A percentile compares a stretch with the other conserved stretches of the same genome.
Evolutionary conservation across 2,888 invertebrate species (phyloP).

Genomic region (Dioctria linearis): DNA sequence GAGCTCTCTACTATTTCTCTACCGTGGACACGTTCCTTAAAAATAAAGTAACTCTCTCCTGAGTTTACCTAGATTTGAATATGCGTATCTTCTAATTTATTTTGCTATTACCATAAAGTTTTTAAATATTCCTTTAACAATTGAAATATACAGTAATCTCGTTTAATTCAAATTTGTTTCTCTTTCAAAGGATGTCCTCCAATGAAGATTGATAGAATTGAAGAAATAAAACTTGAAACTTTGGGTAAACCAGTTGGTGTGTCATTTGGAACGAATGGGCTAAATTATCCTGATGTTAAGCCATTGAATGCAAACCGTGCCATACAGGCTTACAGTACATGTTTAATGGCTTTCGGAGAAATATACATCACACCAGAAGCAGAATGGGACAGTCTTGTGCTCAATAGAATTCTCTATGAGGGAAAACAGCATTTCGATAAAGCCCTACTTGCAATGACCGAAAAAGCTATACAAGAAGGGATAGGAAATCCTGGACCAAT

Average conservation of each 20-base stretch:
- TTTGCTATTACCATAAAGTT: no score
- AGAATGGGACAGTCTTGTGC: constrained; percentile 63
- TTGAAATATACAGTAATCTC: no score
- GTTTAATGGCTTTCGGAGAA: constrained; percentile 65
- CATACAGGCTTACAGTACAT: constrained; percentile 63
- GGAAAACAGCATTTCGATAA: constrained; percentile 60
- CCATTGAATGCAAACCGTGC: constrained; percentile 55
- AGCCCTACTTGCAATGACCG: background rate
- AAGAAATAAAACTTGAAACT: background rate
- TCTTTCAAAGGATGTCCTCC: constrained; percentile 11
- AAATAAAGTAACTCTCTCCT: no score
- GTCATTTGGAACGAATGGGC: background rate
- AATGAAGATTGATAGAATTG: background rate
- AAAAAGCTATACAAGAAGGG: no score
- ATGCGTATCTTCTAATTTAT: no score
- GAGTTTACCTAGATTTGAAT: no score
- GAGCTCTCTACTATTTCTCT: no score
- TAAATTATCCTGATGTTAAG: background rate
- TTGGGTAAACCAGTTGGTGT: constrained; percentile 23
- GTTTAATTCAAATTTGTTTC: no score
- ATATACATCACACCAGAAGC: constrained; percentile 65
- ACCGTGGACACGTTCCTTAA: no score
- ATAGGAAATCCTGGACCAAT: no score
- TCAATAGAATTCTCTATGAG: constrained; percentile 65
- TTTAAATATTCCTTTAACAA: no score